Percentiles rank a stretch among this genome's conserved stretches.
Conservation (phyloP, 2,797 vertebrate species). For the Hydrolagus colliei region DNA sequence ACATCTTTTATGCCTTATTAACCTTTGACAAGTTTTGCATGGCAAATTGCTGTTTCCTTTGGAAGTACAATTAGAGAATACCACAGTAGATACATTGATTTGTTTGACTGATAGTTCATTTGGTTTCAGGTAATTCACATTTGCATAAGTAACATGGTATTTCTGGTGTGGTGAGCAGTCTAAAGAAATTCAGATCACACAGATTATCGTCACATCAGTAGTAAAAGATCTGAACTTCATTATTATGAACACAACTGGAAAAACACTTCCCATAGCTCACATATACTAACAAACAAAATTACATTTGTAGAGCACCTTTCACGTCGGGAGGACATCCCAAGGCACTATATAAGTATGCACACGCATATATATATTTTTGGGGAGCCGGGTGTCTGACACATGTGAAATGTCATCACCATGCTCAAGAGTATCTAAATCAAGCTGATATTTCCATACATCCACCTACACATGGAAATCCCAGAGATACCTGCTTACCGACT, state of each 20-base stretch:
- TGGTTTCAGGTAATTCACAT: not conserved
- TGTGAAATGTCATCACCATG: too few relatives aligned
- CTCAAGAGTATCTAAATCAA: too few relatives aligned
- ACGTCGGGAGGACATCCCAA: too few relatives aligned
- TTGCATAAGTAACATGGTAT: not conserved
- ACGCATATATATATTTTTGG: too few relatives aligned
- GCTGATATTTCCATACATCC: too few relatives aligned
- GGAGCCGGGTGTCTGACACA: too few relatives aligned
- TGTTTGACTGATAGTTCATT: not conserved
- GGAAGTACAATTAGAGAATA: constrained; percentile 2
- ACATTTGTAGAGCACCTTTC: too few relatives aligned
- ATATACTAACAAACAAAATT: not conserved
- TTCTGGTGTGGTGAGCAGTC: not conserved
- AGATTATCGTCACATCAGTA: not conserved
- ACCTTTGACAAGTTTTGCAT: constrained; percentile 19
- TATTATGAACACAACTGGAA: not conserved
- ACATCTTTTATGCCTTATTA: constrained; percentile 28
- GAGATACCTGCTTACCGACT: too few relatives aligned
- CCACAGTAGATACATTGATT: not conserved
- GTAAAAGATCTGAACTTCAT: too few relatives aligned
- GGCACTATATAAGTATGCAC: too few relatives aligned
- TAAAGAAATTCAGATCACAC: not conserved
- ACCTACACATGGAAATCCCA: too few relatives aligned
- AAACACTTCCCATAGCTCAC: not conserved
- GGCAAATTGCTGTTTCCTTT: constrained; percentile 19